A percentile compares a stretch with the other conserved stretches of the same genome.
Conservation (phyloP, 2,113 vertebrate genomes). For the Pluvialis apricaria region DNA sequence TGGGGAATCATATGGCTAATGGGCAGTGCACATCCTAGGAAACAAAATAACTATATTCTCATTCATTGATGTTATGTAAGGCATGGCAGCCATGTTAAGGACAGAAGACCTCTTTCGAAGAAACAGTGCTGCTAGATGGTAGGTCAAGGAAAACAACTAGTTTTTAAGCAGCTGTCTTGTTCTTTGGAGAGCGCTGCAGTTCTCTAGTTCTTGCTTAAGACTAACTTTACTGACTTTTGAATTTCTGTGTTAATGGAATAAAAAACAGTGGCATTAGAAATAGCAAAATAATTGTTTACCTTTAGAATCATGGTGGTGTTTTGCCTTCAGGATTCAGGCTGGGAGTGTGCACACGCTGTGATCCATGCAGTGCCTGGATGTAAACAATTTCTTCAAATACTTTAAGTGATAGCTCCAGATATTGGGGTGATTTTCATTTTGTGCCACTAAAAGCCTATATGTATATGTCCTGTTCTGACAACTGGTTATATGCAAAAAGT, state of each 20-base stretch:
- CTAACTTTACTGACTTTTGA: not conserved
- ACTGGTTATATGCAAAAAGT: not conserved
- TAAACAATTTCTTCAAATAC: not conserved
- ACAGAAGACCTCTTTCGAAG: slow-evolving; percentile 36
- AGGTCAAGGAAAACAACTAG: not conserved
- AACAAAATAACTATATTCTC: slow-evolving; percentile 1
- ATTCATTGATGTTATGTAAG: slow-evolving; percentile 50
- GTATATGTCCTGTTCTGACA: not conserved
- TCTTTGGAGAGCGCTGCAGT: not conserved
- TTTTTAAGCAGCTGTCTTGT: not conserved
- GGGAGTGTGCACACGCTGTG: not conserved
- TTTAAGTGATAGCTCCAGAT: not conserved
- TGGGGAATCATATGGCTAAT: not conserved
- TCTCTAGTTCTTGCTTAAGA: not conserved
- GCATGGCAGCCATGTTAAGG: slow-evolving; percentile 58
- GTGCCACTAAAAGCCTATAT: not conserved
- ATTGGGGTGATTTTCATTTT: not conserved
- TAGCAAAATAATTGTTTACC: not conserved
- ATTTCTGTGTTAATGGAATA: not conserved
- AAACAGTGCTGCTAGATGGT: not conserved
- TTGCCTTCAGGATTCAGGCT: not conserved
- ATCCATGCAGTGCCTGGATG: not conserved
- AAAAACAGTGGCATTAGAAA: not conserved
- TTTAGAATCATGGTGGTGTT: not conserved
- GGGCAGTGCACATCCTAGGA: not conserved